Conservation (phyloP, 37 sponge, comb jelly and placozoan species). For the Beroe forskalii region DNA sequence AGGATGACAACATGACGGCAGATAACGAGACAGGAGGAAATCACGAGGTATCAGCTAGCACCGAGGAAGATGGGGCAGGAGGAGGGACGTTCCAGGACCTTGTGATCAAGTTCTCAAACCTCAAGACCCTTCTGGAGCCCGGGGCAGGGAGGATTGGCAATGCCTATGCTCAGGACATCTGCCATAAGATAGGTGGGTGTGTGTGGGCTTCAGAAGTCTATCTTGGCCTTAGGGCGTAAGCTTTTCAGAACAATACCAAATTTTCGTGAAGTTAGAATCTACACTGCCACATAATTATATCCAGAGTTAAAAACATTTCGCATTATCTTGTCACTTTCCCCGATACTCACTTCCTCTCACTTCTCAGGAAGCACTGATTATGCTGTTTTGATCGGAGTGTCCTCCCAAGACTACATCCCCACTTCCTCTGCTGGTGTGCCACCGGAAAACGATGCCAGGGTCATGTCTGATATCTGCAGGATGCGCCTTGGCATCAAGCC, state of each 20-base stretch:
- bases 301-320: too few species aligned
- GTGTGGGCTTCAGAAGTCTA: too few species aligned
- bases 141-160: not conserved
- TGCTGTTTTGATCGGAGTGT: slow-evolving; percentile 12
- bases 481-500: slow-evolving; percentile 26
- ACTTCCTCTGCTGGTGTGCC: not conserved
- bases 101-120: slow-evolving; percentile 10
- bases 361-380: not conserved
- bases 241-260: too few species aligned
- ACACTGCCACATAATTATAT: not conserved
- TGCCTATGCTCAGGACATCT: not conserved
- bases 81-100: slow-evolving; percentile 31
- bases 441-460: slow-evolving; percentile 5
- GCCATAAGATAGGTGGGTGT: slow-evolving; percentile 15
- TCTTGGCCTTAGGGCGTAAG: too few species aligned
- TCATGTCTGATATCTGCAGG: slow-evolving; percentile 28
- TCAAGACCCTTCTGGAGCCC: not conserved
- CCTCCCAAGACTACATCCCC: not conserved
- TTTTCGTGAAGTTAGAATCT: too few species aligned
- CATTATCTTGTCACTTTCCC: too few species aligned
- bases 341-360: too few species aligned
- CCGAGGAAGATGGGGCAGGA: not conserved
- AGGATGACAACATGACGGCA: too few species aligned
- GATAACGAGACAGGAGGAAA: too few species aligned
- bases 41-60: too few species aligned